Percentiles rank a stretch among this genome's conserved stretches.
phyloP scores from a whole-genome alignment of 2,797 vertebrate genomes.

The Hydrocynus forskahlii region DNA sequence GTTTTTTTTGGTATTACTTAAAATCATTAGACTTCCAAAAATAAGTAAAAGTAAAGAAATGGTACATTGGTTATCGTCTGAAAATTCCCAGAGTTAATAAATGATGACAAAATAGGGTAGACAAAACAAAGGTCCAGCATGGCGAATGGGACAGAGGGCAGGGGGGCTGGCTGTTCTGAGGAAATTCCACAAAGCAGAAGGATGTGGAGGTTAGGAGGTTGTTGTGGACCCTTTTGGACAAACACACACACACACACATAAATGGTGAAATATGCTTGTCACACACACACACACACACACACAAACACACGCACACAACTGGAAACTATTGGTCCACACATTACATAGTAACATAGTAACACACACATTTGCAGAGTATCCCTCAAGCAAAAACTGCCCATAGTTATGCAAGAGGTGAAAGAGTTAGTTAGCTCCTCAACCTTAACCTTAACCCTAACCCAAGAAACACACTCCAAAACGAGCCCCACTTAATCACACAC shows the following conservation, averaged over 20 bases:
- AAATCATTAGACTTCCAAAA: too few species aligned
- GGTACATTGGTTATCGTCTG: neutral
- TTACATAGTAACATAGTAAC: neutral
- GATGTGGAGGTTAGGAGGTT: constrained; percentile 63
- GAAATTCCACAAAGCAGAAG: constrained; percentile 70
- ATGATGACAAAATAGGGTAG: constrained; percentile 47
- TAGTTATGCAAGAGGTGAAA: too few species aligned
- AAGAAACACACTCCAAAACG: too few species aligned
- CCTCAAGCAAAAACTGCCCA: too few species aligned
- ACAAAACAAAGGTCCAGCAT: constrained; percentile 54
- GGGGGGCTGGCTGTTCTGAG: constrained; percentile 63
- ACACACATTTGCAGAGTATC: too few species aligned
- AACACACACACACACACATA: constrained; percentile 10
- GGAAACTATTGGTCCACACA: neutral
- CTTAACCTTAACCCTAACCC: too few species aligned
- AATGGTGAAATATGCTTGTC: constrained; percentile 26
- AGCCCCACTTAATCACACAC: too few species aligned
- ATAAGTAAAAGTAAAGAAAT: too few species aligned
- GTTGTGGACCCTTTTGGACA: constrained; percentile 57
- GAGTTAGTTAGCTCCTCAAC: too few species aligned
- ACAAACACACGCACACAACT: too few species aligned
- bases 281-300: too few species aligned
- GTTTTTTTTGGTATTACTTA: too few species aligned
- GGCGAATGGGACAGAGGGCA: constrained; percentile 36
- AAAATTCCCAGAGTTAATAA: constrained; percentile 32